These are phyloP conservation scores for Felis catus DNA, from an alignment of 2,113 vertebrate genomes.

Conservation along the genomic window DNA sequence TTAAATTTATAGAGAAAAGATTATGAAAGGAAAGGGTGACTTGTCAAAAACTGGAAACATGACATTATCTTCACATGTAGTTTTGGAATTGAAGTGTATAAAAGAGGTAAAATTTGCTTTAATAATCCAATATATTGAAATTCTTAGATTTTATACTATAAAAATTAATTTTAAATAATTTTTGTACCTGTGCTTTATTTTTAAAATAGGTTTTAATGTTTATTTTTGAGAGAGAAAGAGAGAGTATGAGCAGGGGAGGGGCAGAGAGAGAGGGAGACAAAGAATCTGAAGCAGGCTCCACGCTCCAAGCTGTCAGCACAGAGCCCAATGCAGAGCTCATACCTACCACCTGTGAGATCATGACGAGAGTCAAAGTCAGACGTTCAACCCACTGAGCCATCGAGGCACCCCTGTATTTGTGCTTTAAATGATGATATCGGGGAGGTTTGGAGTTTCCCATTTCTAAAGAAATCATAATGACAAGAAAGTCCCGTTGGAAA, in stretches of 20 bases:
- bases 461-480: background rate
- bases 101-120: slow-evolving; percentile 44
- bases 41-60: slow-evolving; percentile 46
- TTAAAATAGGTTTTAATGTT: too few species aligned
- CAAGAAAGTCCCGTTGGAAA: slow-evolving; percentile 10
- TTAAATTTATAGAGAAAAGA: slow-evolving; percentile 27
- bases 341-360: too few species aligned
- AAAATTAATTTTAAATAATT: background rate
- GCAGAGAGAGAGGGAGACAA: too few species aligned
- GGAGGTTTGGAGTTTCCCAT: background rate
- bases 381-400: too few species aligned
- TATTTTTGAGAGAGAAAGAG: too few species aligned
- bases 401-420: background rate
- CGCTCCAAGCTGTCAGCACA: too few species aligned
- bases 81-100: slow-evolving; percentile 43
- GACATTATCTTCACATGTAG: slow-evolving; percentile 40
- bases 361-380: too few species aligned
- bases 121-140: slow-evolving; percentile 21
- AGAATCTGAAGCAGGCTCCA: too few species aligned
- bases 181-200: slow-evolving; percentile 26
- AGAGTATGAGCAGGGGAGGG: too few species aligned
- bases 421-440: slow-evolving; percentile 10
- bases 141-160: slow-evolving; percentile 34
- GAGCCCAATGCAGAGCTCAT: too few species aligned
- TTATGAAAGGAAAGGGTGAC: slow-evolving; percentile 48